phyloP scores from a whole-genome alignment of 2,888 invertebrate genomes.

The Lasioglossum villosulum region DNA sequence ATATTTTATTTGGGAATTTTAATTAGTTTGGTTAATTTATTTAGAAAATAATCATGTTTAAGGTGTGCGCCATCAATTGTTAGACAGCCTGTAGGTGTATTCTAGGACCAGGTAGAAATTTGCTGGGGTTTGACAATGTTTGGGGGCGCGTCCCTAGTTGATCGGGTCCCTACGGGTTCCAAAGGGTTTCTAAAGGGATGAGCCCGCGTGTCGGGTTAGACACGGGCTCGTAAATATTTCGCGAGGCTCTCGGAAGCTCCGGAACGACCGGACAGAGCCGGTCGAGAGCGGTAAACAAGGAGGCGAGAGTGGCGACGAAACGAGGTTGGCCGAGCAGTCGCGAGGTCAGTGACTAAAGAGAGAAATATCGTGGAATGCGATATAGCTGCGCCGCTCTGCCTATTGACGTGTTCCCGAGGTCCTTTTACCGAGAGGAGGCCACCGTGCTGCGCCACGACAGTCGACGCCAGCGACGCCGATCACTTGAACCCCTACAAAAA shows the following conservation, averaged over 20 bases:
- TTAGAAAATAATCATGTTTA: background rate
- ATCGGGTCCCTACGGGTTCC: background rate
- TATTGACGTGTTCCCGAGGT: constrained; percentile 55
- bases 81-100: background rate
- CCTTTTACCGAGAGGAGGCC: constrained; percentile 49
- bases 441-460: background rate
- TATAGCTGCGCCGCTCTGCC: constrained; percentile 56
- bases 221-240: constrained; percentile 6
- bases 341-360: constrained; percentile 78
- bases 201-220: background rate
- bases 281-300: constrained; percentile 61
- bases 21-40: too few relatives aligned
- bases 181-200: background rate
- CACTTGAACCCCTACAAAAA: too few relatives aligned
- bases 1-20: too few relatives aligned
- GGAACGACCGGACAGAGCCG: constrained; percentile 31
- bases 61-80: background rate
- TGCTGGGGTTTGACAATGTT: background rate
- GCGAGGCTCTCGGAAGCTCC: constrained; percentile 31
- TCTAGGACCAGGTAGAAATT: background rate
- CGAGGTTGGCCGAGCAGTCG: constrained; percentile 71
- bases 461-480: too few relatives aligned
- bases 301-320: constrained; percentile 63
- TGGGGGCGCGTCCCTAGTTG: background rate
- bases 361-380: constrained; percentile 75